These are phyloP conservation scores for Eurytoma adleriae DNA, from an alignment of 2,888 invertebrate species.

Conservation along the genomic window DNA sequence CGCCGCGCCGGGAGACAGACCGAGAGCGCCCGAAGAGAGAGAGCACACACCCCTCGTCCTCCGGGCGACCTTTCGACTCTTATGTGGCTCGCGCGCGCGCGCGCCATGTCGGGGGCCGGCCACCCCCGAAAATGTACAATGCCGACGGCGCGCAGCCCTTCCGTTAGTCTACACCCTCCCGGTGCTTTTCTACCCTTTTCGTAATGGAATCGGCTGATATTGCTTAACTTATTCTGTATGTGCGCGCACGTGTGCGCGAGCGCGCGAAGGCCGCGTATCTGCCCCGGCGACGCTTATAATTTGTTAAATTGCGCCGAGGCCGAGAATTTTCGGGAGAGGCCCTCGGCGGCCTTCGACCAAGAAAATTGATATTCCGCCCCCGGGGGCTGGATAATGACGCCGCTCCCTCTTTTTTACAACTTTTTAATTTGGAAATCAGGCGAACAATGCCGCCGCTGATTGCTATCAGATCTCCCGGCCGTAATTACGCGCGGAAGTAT, in stretches of 20 bases:
- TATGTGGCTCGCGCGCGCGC: conserved; percentile 43
- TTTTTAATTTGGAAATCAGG: not conserved
- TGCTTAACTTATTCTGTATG: conserved; percentile 41
- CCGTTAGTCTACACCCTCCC: conserved; percentile 40
- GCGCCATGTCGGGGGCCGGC: conserved; percentile 19
- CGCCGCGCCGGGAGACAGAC: conserved; percentile 21
- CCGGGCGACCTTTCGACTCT: conserved; percentile 54
- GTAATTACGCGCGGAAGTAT: not conserved
- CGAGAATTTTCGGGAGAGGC: not conserved
- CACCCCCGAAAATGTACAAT: conserved; percentile 39
- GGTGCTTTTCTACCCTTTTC: conserved; percentile 29
- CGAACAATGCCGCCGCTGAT: too few species aligned
- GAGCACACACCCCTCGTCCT: conserved; percentile 36
- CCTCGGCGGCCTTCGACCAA: not conserved
- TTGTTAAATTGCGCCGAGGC: conserved; percentile 30
- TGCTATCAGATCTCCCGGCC: not conserved
- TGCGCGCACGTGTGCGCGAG: not conserved
- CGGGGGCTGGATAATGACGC: not conserved
- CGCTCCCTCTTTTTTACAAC: not conserved
- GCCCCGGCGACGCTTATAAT: conserved; percentile 21
- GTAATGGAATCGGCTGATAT: conserved; percentile 55
- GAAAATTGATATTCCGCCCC: conserved; percentile 16
- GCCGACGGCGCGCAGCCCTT: conserved; percentile 31
- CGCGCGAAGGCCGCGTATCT: not conserved
- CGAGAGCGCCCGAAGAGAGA: not conserved